Evolutionary conservation across 2,797 vertebrate genomes (phyloP).

Genomic region (Esox lucius): DNA sequence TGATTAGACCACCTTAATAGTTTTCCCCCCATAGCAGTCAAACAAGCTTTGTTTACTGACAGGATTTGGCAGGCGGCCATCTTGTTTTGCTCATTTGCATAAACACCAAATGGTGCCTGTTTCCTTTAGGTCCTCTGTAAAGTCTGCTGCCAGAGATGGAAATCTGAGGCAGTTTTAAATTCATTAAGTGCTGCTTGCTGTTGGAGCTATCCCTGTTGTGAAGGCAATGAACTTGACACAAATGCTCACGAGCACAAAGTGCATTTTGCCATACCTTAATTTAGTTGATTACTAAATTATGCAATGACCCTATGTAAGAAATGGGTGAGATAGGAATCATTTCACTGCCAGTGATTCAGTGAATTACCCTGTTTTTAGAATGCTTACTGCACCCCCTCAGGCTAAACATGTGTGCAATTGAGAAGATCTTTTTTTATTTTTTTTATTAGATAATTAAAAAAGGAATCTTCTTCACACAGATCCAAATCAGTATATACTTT

Average conservation of each 20-base stretch:
- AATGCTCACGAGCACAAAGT: slow-evolving; percentile 65
- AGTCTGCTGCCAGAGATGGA: slow-evolving; percentile 61
- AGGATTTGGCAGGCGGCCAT: slow-evolving; percentile 82
- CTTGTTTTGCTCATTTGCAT: slow-evolving; percentile 81
- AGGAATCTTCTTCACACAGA: background rate
- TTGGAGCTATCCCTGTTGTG: slow-evolving; percentile 42
- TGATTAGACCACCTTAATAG: slow-evolving; percentile 69
- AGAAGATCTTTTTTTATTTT: background rate
- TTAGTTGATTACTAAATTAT: slow-evolving; percentile 72
- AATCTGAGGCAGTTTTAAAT: slow-evolving; percentile 59
- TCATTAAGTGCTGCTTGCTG: slow-evolving; percentile 52
- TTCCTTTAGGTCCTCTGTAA: slow-evolving; percentile 65
- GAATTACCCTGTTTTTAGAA: slow-evolving; percentile 24
- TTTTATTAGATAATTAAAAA: background rate
- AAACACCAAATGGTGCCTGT: slow-evolving; percentile 80
- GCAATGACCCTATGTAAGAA: slow-evolving; percentile 69
- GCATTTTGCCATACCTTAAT: slow-evolving; percentile 68
- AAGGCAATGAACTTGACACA: slow-evolving; percentile 65
- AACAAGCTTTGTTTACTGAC: slow-evolving; percentile 77
- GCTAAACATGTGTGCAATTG: slow-evolving; percentile 66
- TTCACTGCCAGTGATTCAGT: slow-evolving; percentile 53
- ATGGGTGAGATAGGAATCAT: slow-evolving; percentile 29
- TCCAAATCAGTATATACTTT: background rate
- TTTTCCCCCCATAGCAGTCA: slow-evolving; percentile 59
- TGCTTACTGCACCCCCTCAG: slow-evolving; percentile 36